A percentile compares a stretch with the other conserved stretches of the same genome.
Evolutionary conservation across 2,888 invertebrate genomes (phyloP).

Genomic region (Meloe dianella): DNA sequence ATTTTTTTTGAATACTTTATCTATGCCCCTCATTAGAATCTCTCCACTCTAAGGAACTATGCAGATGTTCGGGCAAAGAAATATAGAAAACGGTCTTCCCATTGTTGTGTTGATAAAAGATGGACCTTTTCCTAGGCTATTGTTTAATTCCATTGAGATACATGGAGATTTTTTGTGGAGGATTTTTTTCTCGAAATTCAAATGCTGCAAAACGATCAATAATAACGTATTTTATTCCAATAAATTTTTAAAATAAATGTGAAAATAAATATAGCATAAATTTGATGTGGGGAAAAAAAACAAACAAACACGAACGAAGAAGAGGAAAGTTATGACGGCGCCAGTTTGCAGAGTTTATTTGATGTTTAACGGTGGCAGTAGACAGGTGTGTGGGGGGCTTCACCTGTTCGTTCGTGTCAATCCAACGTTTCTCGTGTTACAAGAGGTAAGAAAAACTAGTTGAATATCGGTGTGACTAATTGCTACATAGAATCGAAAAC

Average conservation of each 20-base stretch:
- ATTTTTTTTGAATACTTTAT: not conserved
- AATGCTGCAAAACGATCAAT: not conserved
- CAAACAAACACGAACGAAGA: no score
- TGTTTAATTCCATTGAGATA: not conserved
- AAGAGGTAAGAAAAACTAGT: constrained; percentile 15
- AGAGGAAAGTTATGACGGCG: constrained; percentile 24
- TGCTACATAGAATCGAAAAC: constrained; percentile 23
- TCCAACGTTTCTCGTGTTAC: constrained; percentile 22
- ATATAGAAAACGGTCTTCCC: constrained; percentile 35
- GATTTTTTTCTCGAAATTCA: not conserved
- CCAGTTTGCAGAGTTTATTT: constrained; percentile 30
- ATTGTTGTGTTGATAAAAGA: constrained; percentile 36
- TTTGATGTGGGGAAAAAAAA: no score
- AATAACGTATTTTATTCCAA: not conserved
- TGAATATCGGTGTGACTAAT: constrained; percentile 30
- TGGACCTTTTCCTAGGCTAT: constrained; percentile 11
- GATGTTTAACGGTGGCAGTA: constrained; percentile 23
- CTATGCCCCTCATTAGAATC: constrained; percentile 6
- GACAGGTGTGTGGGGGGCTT: constrained; percentile 33
- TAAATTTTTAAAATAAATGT: not conserved
- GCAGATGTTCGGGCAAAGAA: constrained; percentile 21
- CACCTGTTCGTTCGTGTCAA: constrained; percentile 33
- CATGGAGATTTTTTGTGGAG: not conserved
- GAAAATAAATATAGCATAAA: not conserved
- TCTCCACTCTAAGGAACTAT: not conserved